These are phyloP conservation scores for Parasteatoda lunata DNA, from an alignment of 2,888 invertebrate genomes.

Conservation along the genomic window DNA sequence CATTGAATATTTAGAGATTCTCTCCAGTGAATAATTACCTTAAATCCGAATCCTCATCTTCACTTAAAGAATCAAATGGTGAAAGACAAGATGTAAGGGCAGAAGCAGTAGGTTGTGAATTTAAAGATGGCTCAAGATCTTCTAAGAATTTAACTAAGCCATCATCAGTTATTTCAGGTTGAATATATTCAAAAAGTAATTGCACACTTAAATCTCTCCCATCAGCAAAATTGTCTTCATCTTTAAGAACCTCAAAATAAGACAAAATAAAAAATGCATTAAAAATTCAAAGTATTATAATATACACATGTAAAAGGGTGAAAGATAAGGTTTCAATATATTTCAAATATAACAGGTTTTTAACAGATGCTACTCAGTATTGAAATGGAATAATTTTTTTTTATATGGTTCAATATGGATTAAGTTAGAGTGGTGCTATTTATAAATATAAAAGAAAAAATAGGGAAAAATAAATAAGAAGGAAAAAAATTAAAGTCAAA, in stretches of 20 bases:
- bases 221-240: neutral
- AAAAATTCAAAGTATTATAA: neutral
- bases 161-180: constrained; percentile 26
- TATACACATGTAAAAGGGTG: neutral
- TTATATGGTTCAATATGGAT: neutral
- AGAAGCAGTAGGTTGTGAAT: constrained; percentile 20
- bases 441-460: neutral
- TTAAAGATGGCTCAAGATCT: constrained; percentile 27
- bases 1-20: too few relatives aligned
- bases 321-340: too few relatives aligned
- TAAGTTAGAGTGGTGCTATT: neutral
- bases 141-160: constrained; percentile 28
- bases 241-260: constrained; percentile 24
- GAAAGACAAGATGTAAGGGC: constrained; percentile 43
- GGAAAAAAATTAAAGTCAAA: neutral
- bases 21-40: neutral
- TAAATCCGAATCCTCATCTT: constrained; percentile 25
- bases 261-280: neutral
- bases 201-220: constrained; percentile 37
- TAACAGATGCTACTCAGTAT: neutral
- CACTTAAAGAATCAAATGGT: constrained; percentile 50
- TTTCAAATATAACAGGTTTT: neutral
- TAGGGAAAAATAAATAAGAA: too few relatives aligned
- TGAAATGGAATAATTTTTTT: neutral
- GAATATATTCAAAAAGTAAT: constrained; percentile 37